These are phyloP conservation scores for Forpus xanthops DNA, from an alignment of 2,797 vertebrate genomes.

Conservation along the genomic window DNA sequence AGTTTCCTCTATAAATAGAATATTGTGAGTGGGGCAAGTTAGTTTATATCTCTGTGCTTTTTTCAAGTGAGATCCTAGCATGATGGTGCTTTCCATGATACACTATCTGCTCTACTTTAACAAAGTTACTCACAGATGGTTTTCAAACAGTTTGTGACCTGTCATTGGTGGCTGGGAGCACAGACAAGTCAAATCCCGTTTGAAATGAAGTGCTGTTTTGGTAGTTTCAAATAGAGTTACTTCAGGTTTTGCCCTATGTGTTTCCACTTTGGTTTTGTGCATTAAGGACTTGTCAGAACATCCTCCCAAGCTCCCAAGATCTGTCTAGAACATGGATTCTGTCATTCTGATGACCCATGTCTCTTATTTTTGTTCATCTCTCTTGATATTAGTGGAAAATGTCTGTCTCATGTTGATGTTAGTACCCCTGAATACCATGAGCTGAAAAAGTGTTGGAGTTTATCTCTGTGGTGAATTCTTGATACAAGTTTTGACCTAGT, in stretches of 20 bases:
- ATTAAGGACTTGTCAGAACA: neutral
- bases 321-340: neutral
- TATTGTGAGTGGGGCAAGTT: neutral
- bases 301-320: neutral
- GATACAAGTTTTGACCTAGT: neutral
- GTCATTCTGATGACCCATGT: neutral
- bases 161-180: accelerated
- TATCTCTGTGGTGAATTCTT: neutral
- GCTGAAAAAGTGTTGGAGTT: neutral
- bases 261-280: neutral
- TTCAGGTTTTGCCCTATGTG: neutral
- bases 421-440: neutral
- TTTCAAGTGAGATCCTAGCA: neutral
- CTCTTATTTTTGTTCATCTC: neutral
- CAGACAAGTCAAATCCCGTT: neutral
- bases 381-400: neutral
- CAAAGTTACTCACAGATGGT: neutral
- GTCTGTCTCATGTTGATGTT: neutral
- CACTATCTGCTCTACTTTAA: too few relatives aligned
- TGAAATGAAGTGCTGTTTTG: neutral
- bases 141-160: neutral
- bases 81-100: neutral
- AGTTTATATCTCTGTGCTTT: neutral
- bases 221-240: neutral
- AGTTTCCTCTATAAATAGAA: neutral